A percentile compares a stretch with the other conserved stretches of the same genome.
These are phyloP conservation scores for Sinohyriopsis cumingii DNA, from an alignment of 2,888 invertebrate species.

Conservation along the genomic window DNA sequence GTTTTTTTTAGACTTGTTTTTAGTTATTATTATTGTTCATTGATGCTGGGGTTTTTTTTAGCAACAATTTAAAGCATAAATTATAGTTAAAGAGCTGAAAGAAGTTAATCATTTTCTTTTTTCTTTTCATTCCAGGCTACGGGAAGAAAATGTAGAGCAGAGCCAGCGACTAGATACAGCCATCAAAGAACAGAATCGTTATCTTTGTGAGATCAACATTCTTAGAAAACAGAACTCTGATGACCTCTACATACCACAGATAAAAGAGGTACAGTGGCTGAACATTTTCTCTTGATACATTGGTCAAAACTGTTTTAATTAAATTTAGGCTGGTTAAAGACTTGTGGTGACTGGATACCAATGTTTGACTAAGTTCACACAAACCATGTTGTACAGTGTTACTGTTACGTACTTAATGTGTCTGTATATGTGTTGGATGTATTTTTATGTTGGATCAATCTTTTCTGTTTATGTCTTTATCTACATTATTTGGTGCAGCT, in stretches of 20 bases:
- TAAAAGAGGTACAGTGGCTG: slow-evolving; percentile 53
- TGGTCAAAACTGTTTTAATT: not conserved
- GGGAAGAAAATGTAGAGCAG: slow-evolving; percentile 36
- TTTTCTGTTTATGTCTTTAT: too few relatives aligned
- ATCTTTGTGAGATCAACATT: slow-evolving; percentile 33
- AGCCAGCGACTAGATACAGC: slow-evolving; percentile 29
- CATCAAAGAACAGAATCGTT: slow-evolving; percentile 40
- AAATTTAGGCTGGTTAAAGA: too few relatives aligned
- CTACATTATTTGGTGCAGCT: too few relatives aligned
- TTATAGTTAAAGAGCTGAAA: not conserved
- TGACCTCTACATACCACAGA: slow-evolving; percentile 62
- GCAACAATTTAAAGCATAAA: not conserved
- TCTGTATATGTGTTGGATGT: too few relatives aligned
- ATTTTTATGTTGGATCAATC: too few relatives aligned
- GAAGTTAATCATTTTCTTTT: slow-evolving; percentile 1
- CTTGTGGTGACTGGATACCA: too few relatives aligned
- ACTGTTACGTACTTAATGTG: too few relatives aligned
- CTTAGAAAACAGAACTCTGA: slow-evolving; percentile 47
- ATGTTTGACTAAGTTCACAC: too few relatives aligned
- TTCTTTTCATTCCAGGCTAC: slow-evolving; percentile 27
- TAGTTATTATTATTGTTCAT: not conserved
- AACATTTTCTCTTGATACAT: not conserved
- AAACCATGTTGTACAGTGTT: too few relatives aligned
- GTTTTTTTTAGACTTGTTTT: too few relatives aligned
- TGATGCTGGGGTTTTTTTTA: not conserved